A percentile compares a stretch with the other conserved stretches of the same genome.
Evolutionary conservation across 1,140 invertebrate species (phyloP).

Genomic region (Drosophila sturtevanti): DNA sequence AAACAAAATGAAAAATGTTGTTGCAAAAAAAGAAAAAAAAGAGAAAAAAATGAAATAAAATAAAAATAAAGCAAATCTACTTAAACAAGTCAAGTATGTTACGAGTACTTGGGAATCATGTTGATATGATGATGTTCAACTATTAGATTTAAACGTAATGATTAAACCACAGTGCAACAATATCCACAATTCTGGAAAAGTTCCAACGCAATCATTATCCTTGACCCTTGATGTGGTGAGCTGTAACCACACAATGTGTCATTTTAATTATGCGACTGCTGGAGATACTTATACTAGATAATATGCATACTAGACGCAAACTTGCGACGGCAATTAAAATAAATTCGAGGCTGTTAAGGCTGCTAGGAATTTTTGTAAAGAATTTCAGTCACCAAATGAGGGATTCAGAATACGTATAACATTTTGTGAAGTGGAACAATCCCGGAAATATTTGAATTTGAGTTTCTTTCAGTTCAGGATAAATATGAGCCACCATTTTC

Average conservation of each 20-base stretch:
- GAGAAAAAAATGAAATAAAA: constrained; percentile 7
- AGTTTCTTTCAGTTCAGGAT: no score
- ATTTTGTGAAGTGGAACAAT: not conserved
- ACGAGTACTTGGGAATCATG: constrained; percentile 21
- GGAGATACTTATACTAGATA: not conserved
- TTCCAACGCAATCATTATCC: constrained; percentile 55
- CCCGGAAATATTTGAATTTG: not conserved
- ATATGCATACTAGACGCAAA: not conserved
- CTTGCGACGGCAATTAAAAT: constrained; percentile 1
- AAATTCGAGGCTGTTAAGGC: not conserved
- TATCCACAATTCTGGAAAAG: constrained; percentile 16
- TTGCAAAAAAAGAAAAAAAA: constrained; percentile 49
- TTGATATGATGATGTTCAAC: constrained; percentile 22
- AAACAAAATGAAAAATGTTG: constrained; percentile 79
- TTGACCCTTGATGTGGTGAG: not conserved
- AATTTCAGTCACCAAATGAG: not conserved
- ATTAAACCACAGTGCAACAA: constrained; percentile 54
- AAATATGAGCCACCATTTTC: no score
- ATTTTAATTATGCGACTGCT: constrained; percentile 8
- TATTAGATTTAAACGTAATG: constrained; percentile 78
- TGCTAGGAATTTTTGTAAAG: not conserved
- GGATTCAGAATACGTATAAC: not conserved
- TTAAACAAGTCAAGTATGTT: constrained; percentile 40
- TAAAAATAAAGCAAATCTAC: constrained; percentile 2
- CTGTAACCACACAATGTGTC: constrained; percentile 12